Evolutionary conservation across 2,797 vertebrate genomes (phyloP).

Genomic region (Bovichtus diacanthus): DNA sequence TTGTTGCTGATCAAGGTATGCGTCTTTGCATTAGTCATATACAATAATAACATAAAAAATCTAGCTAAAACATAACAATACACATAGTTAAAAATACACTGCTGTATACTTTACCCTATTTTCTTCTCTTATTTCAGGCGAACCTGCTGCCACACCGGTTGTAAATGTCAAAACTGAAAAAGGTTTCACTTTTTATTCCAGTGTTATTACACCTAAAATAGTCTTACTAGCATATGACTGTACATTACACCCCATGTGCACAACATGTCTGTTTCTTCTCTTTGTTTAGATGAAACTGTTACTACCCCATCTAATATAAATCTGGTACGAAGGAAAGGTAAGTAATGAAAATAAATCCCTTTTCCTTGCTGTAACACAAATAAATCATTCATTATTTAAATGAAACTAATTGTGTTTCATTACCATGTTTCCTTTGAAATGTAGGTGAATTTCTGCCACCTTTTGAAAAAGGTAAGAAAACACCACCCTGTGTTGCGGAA

Average conservation of each 20-base stretch:
- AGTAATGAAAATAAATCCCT: background rate
- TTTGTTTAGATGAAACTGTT: slow-evolving; percentile 67
- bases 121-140: slow-evolving; percentile 45
- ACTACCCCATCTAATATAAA: slow-evolving; percentile 49
- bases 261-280: background rate
- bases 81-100: background rate
- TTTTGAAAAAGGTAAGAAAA: slow-evolving; percentile 80
- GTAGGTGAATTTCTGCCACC: slow-evolving; percentile 83
- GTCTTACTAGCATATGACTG: background rate
- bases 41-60: background rate
- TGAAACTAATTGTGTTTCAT: background rate
- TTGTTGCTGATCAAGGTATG: slow-evolving; percentile 81
- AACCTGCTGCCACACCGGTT: slow-evolving; percentile 47
- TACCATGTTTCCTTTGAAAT: slow-evolving; percentile 14
- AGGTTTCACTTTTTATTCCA: slow-evolving; percentile 56
- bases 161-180: slow-evolving; percentile 69
- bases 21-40: background rate
- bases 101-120: background rate
- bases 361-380: background rate
- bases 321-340: slow-evolving; percentile 81
- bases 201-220: background rate
- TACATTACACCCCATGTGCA: background rate
- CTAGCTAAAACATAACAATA: background rate
- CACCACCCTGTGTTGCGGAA: background rate
- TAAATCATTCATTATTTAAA: background rate